Evolutionary conservation across 2,888 invertebrate species (phyloP).

Genomic region (Acleris sparsana): DNA sequence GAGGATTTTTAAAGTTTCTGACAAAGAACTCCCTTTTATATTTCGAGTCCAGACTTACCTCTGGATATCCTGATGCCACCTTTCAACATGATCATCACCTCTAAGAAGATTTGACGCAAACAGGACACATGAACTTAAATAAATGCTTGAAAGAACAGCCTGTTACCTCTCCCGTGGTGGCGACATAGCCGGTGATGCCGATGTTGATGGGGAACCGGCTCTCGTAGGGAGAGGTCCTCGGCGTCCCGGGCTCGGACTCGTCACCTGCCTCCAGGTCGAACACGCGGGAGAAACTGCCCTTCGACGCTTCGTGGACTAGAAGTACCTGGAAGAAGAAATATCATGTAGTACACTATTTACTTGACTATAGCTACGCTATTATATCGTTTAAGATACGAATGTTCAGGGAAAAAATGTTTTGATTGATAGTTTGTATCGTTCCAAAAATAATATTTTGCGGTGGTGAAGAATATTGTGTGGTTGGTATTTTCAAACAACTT

Average conservation of each 20-base stretch:
- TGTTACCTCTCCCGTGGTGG: constrained; percentile 95
- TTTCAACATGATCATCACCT: no score
- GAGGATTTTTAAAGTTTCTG: no score
- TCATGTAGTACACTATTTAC: constrained; percentile 8
- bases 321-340: constrained; percentile 85
- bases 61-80: no score
- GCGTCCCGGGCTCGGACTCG: constrained; percentile 91
- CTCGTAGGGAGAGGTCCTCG: constrained; percentile 93
- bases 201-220: constrained; percentile 97
- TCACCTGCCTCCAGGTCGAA: constrained; percentile 97
- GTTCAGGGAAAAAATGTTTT: not conserved
- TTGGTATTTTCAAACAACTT: no score
- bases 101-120: no score
- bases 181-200: constrained; percentile 97
- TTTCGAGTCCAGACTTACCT: no score
- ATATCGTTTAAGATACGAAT: not conserved
- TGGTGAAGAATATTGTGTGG: no score
- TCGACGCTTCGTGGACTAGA: constrained; percentile 94
- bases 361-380: not conserved
- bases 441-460: no score
- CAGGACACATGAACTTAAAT: no score
- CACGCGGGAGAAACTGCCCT: constrained; percentile 96
- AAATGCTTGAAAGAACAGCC: no score
- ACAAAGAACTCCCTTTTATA: no score
- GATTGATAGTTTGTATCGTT: no score